Percentiles rank a stretch among this genome's conserved stretches.
phyloP scores from a whole-genome alignment of 2,888 invertebrate genomes.

The Cloeon dipterum region DNA sequence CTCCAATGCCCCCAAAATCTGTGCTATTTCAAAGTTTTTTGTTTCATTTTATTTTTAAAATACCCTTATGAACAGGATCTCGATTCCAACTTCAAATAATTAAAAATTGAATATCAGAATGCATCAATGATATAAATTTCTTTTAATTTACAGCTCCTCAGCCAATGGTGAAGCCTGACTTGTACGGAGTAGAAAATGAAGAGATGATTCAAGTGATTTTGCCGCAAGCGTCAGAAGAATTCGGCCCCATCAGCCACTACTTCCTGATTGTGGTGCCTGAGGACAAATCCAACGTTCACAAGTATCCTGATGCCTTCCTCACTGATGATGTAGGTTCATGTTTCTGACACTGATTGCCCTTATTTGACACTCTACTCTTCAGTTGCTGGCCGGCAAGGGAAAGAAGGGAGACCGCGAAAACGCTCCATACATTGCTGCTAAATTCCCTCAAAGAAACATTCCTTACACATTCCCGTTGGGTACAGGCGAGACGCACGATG shows the following conservation, averaged over 20 bases:
- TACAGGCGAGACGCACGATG: constrained; percentile 20
- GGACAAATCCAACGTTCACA: constrained; percentile 12
- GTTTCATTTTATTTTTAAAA: too few species aligned
- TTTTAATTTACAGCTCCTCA: constrained; percentile 16
- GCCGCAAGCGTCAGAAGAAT: constrained; percentile 26
- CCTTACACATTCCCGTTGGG: constrained; percentile 23
- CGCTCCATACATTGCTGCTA: constrained; percentile 23
- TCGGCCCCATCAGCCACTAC: constrained; percentile 29
- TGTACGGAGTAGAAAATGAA: constrained; percentile 11
- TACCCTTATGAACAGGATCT: too few species aligned
- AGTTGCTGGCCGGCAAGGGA: constrained; percentile 10
- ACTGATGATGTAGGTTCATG: constrained; percentile 14
- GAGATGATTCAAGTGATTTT: constrained; percentile 13
- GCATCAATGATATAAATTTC: too few species aligned
- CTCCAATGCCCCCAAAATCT: too few species aligned
- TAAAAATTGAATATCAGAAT: too few species aligned
- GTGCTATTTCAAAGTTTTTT: too few species aligned
- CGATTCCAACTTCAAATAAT: too few species aligned
- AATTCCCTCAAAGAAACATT: constrained; percentile 19
- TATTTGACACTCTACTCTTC: too few species aligned
- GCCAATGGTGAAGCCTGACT: constrained; percentile 20
- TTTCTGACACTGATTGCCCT: too few species aligned
- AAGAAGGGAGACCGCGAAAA: constrained; percentile 8
- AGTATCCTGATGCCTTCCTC: constrained; percentile 17
- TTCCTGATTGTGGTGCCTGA: constrained; percentile 28